A percentile compares a stretch with the other conserved stretches of the same genome.
phyloP scores from a whole-genome alignment of 1,140 invertebrate species.

The Ostrea denselamellosa region DNA sequence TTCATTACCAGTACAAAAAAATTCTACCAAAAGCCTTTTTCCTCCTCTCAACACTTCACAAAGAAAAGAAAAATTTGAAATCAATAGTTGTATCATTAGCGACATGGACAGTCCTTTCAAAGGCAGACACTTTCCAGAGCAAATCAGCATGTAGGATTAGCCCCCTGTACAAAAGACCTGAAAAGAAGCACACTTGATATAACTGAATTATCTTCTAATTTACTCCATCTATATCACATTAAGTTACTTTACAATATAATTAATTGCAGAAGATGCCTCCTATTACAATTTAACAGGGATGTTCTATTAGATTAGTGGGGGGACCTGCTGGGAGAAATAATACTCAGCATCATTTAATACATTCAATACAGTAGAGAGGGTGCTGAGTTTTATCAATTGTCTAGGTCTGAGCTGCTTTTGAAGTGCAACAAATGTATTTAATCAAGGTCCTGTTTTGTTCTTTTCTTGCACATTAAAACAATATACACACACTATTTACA shows the following conservation, averaged over 20 bases:
- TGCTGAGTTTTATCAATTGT: conserved; percentile 20
- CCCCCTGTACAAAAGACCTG: neutral
- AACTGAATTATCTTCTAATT: conserved; percentile 16
- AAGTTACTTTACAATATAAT: conserved; percentile 38
- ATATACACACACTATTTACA: conserved; percentile 25
- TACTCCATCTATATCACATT: conserved; percentile 19
- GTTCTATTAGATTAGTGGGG: conserved; percentile 15
- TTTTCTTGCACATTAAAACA: conserved; percentile 20
- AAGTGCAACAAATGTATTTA: conserved; percentile 19
- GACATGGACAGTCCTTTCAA: neutral
- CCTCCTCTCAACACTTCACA: conserved; percentile 17
- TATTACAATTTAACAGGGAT: conserved; percentile 18
- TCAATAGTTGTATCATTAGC: neutral
- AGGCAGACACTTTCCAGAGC: neutral
- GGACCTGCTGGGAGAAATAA: conserved; percentile 17
- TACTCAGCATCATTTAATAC: neutral
- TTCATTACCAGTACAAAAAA: conserved; percentile 10
- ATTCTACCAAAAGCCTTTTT: neutral
- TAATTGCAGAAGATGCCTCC: conserved; percentile 16
- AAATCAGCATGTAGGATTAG: neutral
- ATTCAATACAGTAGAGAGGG: neutral
- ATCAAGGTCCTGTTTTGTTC: conserved; percentile 28
- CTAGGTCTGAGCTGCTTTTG: neutral
- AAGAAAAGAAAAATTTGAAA: neutral
- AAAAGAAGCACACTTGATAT: neutral